Percentiles rank a stretch among this genome's conserved stretches.
Evolutionary conservation across 2,888 invertebrate species (phyloP).

Genomic region (Augiades crinisus): DNA sequence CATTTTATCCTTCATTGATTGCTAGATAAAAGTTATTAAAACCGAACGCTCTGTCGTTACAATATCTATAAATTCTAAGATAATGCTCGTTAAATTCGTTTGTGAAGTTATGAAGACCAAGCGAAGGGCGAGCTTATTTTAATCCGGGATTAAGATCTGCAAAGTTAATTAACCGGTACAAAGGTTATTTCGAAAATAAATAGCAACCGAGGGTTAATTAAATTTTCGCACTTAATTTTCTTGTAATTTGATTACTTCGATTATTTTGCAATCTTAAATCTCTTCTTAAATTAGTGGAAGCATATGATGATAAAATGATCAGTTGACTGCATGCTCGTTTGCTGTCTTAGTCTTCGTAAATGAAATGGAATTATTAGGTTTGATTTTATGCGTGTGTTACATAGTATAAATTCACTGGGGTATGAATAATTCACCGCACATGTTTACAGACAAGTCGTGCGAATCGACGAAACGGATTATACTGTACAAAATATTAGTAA

Average conservation of each 20-base stretch:
- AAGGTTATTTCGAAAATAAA: slow-evolving; percentile 30
- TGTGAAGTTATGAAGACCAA: slow-evolving; percentile 41
- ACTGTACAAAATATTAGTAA: too few species aligned
- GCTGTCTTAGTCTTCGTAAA: too few species aligned
- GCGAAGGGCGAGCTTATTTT: slow-evolving; percentile 44
- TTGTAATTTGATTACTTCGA: neutral
- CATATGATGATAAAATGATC: too few species aligned
- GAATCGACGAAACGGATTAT: too few species aligned
- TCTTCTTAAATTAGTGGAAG: too few species aligned
- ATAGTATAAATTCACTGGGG: too few species aligned
- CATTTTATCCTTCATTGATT: slow-evolving; percentile 9
- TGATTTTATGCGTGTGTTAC: too few species aligned
- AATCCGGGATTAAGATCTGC: slow-evolving; percentile 45
- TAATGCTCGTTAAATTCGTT: slow-evolving; percentile 50
- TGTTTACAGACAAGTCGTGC: too few species aligned
- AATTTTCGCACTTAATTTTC: neutral
- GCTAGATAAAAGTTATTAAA: slow-evolving; percentile 25
- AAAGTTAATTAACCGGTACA: slow-evolving; percentile 42
- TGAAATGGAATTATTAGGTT: too few species aligned
- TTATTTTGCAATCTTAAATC: too few species aligned
- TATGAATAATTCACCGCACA: too few species aligned
- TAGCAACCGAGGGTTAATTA: neutral
- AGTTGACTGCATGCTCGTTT: too few species aligned
- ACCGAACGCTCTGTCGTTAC: slow-evolving; percentile 32
- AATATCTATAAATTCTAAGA: slow-evolving; percentile 40